Conservation (phyloP, 2,888 invertebrate species). For the Prionchulus punctatus region DNA sequence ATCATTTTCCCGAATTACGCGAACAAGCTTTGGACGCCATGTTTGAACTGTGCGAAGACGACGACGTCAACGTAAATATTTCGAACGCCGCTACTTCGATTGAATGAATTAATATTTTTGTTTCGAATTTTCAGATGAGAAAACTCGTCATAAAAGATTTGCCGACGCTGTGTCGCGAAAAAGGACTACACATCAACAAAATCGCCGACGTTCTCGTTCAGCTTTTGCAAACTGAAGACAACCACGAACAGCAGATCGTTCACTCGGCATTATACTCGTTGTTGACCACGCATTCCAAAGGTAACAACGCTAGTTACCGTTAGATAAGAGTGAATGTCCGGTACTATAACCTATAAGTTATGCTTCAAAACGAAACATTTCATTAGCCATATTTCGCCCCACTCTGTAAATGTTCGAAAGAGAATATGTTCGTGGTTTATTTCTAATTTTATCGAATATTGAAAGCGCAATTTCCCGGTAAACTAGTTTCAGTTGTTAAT, state of each 20-base stretch:
- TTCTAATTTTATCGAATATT: neutral
- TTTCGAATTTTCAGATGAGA: slow-evolving; percentile 56
- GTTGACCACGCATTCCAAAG: slow-evolving; percentile 38
- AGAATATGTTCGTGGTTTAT: slow-evolving; percentile 6
- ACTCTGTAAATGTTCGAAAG: too few species aligned
- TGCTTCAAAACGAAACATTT: too few species aligned
- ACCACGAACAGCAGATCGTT: slow-evolving; percentile 63
- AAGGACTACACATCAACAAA: slow-evolving; percentile 61
- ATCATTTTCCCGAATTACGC: slow-evolving; percentile 45
- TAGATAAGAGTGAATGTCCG: too few species aligned
- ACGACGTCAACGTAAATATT: slow-evolving; percentile 67
- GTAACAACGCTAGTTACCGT: slow-evolving; percentile 19
- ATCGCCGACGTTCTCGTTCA: slow-evolving; percentile 83
- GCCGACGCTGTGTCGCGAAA: slow-evolving; percentile 62
- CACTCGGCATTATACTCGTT: slow-evolving; percentile 62
- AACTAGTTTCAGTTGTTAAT: too few species aligned
- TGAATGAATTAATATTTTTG: neutral
- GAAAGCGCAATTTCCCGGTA: neutral
- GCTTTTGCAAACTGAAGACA: slow-evolving; percentile 67
- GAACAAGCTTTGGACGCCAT: slow-evolving; percentile 75
- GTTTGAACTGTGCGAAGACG: slow-evolving; percentile 85
- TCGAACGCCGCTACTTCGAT: neutral
- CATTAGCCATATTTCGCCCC: neutral
- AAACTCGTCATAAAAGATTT: slow-evolving; percentile 84
- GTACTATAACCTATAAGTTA: too few species aligned